phyloP scores from a whole-genome alignment of 2,113 vertebrate genomes.

The Ceyx margarethae region DNA sequence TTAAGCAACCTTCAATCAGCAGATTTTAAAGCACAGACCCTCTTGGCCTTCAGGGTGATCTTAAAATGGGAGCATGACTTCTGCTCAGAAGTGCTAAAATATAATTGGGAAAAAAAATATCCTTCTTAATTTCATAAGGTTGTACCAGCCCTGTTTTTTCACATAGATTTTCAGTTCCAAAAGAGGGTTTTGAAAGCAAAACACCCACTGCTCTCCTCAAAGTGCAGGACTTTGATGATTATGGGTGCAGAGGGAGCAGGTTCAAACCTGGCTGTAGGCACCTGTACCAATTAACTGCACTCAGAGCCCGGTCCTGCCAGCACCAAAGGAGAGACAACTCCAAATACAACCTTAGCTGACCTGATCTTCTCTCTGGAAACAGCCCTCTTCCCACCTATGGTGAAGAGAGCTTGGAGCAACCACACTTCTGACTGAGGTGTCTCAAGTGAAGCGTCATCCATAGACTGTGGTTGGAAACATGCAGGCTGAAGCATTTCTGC shows the following conservation, averaged over 20 bases:
- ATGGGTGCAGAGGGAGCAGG: background rate
- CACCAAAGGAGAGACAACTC: background rate
- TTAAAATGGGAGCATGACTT: background rate
- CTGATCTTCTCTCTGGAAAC: background rate
- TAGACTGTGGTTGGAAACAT: rapidly evolving
- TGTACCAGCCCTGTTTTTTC: background rate
- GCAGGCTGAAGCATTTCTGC: background rate
- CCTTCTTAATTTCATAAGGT: background rate
- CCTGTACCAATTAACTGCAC: background rate
- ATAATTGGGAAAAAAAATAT: background rate
- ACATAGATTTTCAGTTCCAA: background rate
- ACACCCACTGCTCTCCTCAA: background rate
- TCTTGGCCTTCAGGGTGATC: background rate
- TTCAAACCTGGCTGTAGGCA: background rate
- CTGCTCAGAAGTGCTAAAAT: slow-evolving; percentile 11
- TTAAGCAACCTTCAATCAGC: slow-evolving; percentile 28
- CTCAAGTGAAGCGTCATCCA: background rate
- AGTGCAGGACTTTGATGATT: background rate
- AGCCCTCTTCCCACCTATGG: background rate
- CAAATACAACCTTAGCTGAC: background rate
- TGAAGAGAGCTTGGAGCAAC: background rate
- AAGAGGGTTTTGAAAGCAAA: background rate
- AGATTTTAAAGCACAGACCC: background rate
- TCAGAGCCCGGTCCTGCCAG: background rate
- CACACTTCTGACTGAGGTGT: background rate